phyloP scores from a whole-genome alignment of 1,140 invertebrate species.

The Phymorhynchus buccinoides region DNA sequence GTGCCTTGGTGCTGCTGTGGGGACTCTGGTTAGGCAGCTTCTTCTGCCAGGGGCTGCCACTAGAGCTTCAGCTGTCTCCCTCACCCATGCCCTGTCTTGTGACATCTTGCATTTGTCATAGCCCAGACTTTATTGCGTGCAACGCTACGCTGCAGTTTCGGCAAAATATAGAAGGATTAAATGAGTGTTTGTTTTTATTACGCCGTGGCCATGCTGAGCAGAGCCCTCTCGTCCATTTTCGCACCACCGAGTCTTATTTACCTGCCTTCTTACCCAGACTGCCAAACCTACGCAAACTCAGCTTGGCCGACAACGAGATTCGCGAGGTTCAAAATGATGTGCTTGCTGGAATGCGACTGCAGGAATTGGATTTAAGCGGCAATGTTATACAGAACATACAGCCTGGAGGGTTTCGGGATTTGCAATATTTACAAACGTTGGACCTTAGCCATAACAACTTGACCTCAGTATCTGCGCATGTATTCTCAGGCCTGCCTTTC shows the following conservation, averaged over 20 bases:
- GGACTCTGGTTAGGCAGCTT: background rate
- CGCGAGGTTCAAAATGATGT: constrained; percentile 1
- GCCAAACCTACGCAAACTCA: background rate
- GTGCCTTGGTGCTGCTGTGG: constrained; percentile 3
- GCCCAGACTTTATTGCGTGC: background rate
- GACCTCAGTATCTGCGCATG: constrained; percentile 34
- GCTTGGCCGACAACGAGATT: constrained; percentile 19
- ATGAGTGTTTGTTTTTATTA: constrained; percentile 25
- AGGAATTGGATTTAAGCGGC: constrained; percentile 50
- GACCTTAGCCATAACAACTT: constrained; percentile 58
- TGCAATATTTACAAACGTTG: constrained; percentile 51
- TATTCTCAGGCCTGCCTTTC: constrained; percentile 46
- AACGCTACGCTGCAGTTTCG: background rate
- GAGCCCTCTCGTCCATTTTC: background rate
- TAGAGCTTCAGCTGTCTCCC: background rate
- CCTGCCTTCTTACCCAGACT: background rate
- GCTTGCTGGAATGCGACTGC: constrained; percentile 38
- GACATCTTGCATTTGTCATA: background rate
- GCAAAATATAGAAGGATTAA: background rate
- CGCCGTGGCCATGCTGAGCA: background rate
- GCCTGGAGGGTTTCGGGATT: constrained; percentile 46
- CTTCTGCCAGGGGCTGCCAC: background rate
- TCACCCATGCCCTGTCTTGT: background rate
- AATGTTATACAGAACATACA: constrained; percentile 48
- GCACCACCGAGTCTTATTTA: background rate